Conservation (phyloP, 2,888 invertebrate genomes). For the Trachelus tabidus region DNA sequence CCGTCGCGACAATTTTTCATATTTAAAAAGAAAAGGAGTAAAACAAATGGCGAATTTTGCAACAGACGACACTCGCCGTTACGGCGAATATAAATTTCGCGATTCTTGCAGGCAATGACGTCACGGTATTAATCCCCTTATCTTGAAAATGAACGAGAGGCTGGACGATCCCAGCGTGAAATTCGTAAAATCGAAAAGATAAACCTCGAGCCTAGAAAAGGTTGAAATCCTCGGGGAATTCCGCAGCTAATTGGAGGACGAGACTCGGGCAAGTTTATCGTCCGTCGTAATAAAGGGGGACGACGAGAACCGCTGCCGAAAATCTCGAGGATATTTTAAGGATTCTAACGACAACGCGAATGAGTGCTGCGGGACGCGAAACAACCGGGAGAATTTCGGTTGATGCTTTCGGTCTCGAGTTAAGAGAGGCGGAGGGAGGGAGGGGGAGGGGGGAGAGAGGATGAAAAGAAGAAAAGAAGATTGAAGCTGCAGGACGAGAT, state of each 20-base stretch:
- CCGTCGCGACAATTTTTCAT: no score
- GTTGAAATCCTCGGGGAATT: neutral
- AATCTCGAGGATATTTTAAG: neutral
- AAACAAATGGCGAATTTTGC: neutral
- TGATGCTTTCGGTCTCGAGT: neutral
- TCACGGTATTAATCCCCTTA: neutral
- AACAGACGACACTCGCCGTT: no score
- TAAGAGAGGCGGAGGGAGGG: rapidly evolving
- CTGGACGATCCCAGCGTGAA: neutral
- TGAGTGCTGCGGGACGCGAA: neutral
- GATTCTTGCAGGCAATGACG: neutral
- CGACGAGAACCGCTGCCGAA: neutral
- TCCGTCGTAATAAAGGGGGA: neutral
- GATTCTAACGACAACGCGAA: neutral
- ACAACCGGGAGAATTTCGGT: neutral
- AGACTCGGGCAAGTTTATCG: neutral
- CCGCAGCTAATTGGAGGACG: neutral
- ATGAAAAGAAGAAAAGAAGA: neutral
- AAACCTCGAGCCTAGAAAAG: neutral
- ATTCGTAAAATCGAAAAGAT: neutral
- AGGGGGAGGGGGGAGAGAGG: rapidly evolving
- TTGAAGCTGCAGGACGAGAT: neutral
- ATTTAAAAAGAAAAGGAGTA: no score
- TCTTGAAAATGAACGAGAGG: neutral
- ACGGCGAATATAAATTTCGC: no score